Percentiles rank a stretch among this genome's conserved stretches.
Conservation (phyloP, 2,113 vertebrate genomes). For the Ceyx margarethae region DNA sequence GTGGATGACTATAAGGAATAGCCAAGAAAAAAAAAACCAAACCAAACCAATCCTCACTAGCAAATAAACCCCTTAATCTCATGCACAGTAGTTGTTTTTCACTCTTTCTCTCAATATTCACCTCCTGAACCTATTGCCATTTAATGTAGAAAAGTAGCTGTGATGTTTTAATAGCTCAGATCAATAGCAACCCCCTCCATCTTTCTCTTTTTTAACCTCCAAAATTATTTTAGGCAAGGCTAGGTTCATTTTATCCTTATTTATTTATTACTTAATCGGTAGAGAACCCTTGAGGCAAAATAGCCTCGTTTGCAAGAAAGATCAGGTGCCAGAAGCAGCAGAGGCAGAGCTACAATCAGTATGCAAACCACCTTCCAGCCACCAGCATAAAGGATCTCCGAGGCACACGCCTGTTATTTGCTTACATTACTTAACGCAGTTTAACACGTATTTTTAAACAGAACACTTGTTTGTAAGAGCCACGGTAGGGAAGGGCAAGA, state of each 20-base stretch:
- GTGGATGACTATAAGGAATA: not conserved
- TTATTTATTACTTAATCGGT: slow-evolving; percentile 63
- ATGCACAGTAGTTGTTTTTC: not conserved
- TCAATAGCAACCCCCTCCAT: slow-evolving; percentile 14
- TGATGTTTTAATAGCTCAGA: slow-evolving; percentile 4
- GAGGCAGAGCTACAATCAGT: slow-evolving; percentile 44
- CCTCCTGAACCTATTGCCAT: not conserved
- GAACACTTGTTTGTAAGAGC: not conserved
- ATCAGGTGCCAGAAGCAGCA: slow-evolving; percentile 41
- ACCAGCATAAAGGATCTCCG: not conserved
- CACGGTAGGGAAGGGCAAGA: not conserved
- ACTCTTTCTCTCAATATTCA: not conserved
- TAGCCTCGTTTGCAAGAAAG: slow-evolving; percentile 48
- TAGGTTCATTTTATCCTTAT: slow-evolving; percentile 26
- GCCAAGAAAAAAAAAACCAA: not conserved
- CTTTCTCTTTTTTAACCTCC: slow-evolving; percentile 34
- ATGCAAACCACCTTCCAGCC: not conserved
- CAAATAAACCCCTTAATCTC: not conserved
- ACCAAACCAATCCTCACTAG: not conserved
- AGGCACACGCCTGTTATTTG: not conserved
- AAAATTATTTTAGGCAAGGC: slow-evolving; percentile 58
- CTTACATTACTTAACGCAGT: slow-evolving; percentile 9
- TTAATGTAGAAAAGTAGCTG: not conserved
- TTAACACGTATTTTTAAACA: slow-evolving; percentile 53
- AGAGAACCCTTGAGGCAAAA: slow-evolving; percentile 51